Base-by-base conservation (phyloP, 2,113 vertebrate species). In the Rhinichthys klamathensis region DNA sequence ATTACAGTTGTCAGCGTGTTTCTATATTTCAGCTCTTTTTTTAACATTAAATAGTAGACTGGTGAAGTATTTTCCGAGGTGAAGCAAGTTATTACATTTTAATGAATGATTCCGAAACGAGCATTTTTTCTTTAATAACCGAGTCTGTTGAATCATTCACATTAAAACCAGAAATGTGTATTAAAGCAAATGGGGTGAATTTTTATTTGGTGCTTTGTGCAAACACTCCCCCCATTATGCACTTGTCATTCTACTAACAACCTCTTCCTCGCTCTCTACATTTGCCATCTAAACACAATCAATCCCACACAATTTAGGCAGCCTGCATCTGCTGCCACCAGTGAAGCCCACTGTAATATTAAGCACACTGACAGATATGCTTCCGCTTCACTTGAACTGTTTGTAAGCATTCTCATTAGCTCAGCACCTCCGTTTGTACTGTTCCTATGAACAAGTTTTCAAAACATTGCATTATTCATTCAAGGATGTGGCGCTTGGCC, bases 271-370 rank as follows among this genome's bases (percentile, higher is more conserved):
- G 0, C 16, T n/a, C 18, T 30, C 32, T 56, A 23, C 67, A 27
- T 60, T 18, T 13, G 38, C 35, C 56, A 74, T 60, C 38, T 15
- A 32, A 58, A 44, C 44, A 27, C 61, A 81, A 85, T 70, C 73
- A 49, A 58, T 49, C 79, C 41, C 51, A 75, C 32, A 21, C 38
- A 85, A 85, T 60, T 63, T 73, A 82, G 72, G 35, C 23, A 13
- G 16, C 27, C 51, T 86, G 27, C 63, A 79, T 87, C 79, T 79
- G 77, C 63, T 88, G 49, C 46, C 1, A 1, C 30, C 23, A 32
- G 32, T 82, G 67, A 85, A 82, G 74, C 74, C 83, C 41, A 21
- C 60, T 73, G 63, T 75, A 61, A 82, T 51, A 54, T 56, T 41
- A 23, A 32, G 15, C 41, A 25, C 41, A 30, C 32, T 21, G 41